phyloP scores from a whole-genome alignment of 2,888 invertebrate species.

The Papilio elwesi region DNA sequence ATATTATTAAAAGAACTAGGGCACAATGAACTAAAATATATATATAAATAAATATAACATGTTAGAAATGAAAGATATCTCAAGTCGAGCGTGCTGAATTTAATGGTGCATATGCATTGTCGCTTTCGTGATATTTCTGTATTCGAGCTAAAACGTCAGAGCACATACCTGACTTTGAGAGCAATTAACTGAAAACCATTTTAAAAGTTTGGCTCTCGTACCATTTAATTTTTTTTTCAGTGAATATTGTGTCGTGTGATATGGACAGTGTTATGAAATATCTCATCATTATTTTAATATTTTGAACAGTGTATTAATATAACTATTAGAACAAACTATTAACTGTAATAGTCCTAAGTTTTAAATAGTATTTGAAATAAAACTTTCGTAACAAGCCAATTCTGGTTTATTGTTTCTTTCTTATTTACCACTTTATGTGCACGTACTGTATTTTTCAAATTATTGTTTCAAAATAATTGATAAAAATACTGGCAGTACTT shows the following conservation, averaged over 20 bases:
- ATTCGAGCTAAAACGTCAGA: constrained; percentile 37
- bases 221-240: constrained; percentile 21
- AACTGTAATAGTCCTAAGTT: neutral
- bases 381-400: too few relatives aligned
- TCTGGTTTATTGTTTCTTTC: too few relatives aligned
- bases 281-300: too few relatives aligned
- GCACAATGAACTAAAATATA: neutral
- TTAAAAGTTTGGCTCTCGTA: constrained; percentile 30
- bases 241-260: constrained; percentile 5
- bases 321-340: neutral
- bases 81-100: constrained; percentile 24
- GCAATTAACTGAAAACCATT: constrained; percentile 40
- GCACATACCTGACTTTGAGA: constrained; percentile 36
- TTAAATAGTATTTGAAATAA: neutral
- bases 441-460: too few relatives aligned
- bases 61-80: constrained; percentile 23
- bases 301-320: too few relatives aligned
- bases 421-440: too few relatives aligned
- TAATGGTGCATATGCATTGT: constrained; percentile 35
- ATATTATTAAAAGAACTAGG: neutral
- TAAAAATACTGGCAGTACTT: too few relatives aligned
- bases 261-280: too few relatives aligned
- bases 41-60: neutral
- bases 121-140: constrained; percentile 31
- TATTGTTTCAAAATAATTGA: too few relatives aligned